Evolutionary conservation across 2,797 vertebrate species (phyloP).

Genomic region (Hybognathus amarus): DNA sequence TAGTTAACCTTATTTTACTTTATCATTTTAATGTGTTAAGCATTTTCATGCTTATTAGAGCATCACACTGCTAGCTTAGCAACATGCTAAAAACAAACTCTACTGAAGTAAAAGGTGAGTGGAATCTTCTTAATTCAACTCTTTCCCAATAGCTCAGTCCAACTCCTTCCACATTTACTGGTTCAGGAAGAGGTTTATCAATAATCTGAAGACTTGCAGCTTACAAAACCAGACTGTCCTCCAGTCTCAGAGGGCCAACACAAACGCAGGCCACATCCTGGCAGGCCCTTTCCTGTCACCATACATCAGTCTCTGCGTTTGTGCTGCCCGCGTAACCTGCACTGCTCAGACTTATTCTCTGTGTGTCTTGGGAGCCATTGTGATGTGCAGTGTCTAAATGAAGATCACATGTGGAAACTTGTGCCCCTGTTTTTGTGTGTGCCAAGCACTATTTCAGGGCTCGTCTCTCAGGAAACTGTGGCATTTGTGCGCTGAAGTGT

Average conservation of each 20-base stretch:
- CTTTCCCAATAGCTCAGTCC: not conserved
- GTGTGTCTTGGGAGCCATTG: conserved; percentile 42
- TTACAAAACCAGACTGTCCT: conserved; percentile 21
- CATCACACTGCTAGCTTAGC: not conserved
- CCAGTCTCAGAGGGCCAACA: conserved; percentile 37
- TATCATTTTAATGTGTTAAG: not conserved
- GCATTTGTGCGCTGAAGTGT: not conserved
- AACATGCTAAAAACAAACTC: not conserved
- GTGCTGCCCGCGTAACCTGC: not conserved
- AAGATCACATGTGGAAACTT: conserved; percentile 19
- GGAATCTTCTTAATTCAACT: not conserved
- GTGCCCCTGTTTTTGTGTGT: conserved; percentile 6
- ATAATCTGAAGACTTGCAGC: conserved; percentile 37
- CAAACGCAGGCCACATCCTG: conserved; percentile 54
- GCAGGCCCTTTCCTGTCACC: conserved; percentile 53
- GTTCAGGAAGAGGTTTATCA: conserved; percentile 52
- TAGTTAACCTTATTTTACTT: not conserved
- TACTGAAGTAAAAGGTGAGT: not conserved
- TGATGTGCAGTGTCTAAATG: conserved; percentile 23
- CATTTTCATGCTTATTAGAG: not conserved
- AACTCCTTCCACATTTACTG: not conserved
- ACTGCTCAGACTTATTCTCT: conserved; percentile 1
- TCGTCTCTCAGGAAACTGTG: conserved; percentile 15
- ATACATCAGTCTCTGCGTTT: conserved; percentile 47
- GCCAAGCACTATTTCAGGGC: not conserved